A percentile compares a stretch with the other conserved stretches of the same genome.
Conservation (phyloP, 2,797 vertebrate genomes). For the Gymnodraco acuticeps region DNA sequence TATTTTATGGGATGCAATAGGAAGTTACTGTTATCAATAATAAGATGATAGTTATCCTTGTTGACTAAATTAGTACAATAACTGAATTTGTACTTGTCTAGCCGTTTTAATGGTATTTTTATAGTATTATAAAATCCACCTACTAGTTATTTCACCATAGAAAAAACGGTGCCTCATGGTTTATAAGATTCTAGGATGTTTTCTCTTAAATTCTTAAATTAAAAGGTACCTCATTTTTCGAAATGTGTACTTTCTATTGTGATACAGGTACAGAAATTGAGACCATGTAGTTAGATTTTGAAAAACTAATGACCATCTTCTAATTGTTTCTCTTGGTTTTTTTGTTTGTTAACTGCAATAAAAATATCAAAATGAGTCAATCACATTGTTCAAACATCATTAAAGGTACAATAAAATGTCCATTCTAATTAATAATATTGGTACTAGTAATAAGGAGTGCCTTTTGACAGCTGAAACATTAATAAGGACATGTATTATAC, state of each 20-base stretch:
- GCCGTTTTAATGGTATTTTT: no score
- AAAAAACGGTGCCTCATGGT: no score
- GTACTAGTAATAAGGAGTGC: background rate
- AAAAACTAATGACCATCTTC: no score
- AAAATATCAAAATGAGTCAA: background rate
- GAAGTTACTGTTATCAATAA: background rate
- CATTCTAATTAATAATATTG: fast-evolving
- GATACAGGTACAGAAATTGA: no score
- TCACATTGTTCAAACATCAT: background rate
- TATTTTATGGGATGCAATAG: background rate
- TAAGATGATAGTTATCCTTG: no score
- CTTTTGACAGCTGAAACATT: background rate
- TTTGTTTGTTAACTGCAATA: background rate
- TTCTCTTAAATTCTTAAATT: background rate
- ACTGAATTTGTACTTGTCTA: no score
- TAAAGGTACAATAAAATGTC: background rate
- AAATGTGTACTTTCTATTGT: no score
- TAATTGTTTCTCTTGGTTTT: background rate
- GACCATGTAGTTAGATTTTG: no score
- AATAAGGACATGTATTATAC: no score
- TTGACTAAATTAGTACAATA: no score
- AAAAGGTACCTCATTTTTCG: background rate
- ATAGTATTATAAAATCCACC: background rate
- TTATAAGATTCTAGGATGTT: background rate
- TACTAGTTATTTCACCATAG: background rate